Conservation (phyloP, 2,888 invertebrate genomes). For the Tanytarsus gracilentus region DNA sequence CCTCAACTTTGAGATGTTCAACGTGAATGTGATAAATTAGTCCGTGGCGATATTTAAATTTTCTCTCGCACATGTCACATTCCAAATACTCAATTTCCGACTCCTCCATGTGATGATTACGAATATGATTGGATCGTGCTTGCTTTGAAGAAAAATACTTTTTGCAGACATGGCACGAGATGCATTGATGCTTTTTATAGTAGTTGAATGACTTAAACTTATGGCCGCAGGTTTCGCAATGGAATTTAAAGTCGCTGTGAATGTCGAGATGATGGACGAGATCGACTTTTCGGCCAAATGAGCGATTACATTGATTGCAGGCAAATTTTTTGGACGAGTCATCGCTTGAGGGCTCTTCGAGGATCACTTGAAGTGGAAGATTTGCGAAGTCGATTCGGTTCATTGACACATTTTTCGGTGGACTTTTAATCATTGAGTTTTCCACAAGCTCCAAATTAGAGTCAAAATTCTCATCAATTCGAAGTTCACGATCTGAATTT, state of each 20-base stretch:
- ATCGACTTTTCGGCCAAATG: not conserved
- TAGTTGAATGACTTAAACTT: not conserved
- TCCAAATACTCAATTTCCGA: not conserved
- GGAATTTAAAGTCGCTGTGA: not conserved
- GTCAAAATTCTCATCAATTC: no score
- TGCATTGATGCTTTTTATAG: not conserved
- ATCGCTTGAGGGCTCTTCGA: no score
- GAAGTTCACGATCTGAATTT: no score
- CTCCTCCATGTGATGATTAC: not conserved
- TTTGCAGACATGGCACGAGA: not conserved
- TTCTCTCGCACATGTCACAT: not conserved
- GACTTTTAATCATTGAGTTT: no score
- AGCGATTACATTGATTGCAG: no score
- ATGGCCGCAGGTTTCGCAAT: not conserved
- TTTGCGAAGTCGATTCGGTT: no score
- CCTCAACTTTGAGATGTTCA: not conserved
- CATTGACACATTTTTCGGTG: no score
- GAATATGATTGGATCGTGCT: not conserved
- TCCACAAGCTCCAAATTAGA: no score
- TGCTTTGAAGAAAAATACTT: not conserved
- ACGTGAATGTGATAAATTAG: not conserved
- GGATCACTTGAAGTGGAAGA: no score
- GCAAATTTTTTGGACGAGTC: no score
- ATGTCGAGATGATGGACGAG: not conserved
- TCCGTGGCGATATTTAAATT: not conserved